Evolutionary conservation across 1,140 invertebrate genomes (phyloP).

Genomic region (Mactra quadrangularis): DNA sequence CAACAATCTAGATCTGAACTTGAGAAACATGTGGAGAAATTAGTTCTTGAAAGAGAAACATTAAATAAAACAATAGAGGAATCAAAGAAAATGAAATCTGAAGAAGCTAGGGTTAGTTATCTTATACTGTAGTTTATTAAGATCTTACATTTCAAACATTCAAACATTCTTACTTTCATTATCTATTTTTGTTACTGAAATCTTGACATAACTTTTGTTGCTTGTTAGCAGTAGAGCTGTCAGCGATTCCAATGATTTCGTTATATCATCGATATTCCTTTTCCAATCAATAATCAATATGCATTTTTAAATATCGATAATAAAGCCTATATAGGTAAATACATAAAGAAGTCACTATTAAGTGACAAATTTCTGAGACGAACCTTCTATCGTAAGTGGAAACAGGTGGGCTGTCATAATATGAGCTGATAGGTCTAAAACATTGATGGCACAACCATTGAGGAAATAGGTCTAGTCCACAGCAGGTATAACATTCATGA

Average conservation of each 20-base stretch:
- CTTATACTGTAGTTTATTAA: background rate
- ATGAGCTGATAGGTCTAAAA: too few species aligned
- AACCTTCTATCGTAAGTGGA: too few species aligned
- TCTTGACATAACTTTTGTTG: too few species aligned
- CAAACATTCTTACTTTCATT: too few species aligned
- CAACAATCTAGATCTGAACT: constrained; percentile 94
- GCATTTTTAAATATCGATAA: too few species aligned
- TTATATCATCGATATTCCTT: background rate
- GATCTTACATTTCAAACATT: background rate
- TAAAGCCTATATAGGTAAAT: too few species aligned
- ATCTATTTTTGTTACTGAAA: too few species aligned
- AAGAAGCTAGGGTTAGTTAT: constrained; percentile 72
- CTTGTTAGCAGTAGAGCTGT: background rate
- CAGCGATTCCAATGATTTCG: background rate
- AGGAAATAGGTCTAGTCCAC: too few species aligned
- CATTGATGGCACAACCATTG: too few species aligned
- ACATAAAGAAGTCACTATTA: background rate
- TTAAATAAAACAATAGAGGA: constrained; percentile 68
- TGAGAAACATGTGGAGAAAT: constrained; percentile 84
- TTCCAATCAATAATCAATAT: background rate
- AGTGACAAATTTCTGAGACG: too few species aligned
- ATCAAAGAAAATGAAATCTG: constrained; percentile 68
- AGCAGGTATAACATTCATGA: too few species aligned
- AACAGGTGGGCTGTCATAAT: too few species aligned
- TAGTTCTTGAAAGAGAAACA: constrained; percentile 75